Evolutionary conservation across 2,113 vertebrate species (phyloP).

Genomic region (Campylorhamphus procurvoides): DNA sequence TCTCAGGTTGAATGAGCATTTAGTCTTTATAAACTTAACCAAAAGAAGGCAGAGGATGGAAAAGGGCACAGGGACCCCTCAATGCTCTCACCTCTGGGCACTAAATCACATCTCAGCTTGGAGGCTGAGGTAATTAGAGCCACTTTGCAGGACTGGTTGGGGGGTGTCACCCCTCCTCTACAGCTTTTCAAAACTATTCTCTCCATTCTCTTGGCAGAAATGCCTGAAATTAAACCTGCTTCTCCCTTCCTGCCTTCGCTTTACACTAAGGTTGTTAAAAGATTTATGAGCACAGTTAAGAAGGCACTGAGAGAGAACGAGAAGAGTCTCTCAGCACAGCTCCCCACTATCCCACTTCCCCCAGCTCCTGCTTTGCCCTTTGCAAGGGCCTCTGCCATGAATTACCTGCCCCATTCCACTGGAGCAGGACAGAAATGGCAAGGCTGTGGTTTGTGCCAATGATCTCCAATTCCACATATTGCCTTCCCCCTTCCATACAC

Average conservation of each 20-base stretch:
- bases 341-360: not conserved
- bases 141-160: not conserved
- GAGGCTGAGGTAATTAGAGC: not conserved
- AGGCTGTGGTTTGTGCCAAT: not conserved
- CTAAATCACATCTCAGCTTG: not conserved
- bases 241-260: not conserved
- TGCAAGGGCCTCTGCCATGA: not conserved
- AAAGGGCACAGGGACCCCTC: not conserved
- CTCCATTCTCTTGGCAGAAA: not conserved
- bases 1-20: fast-evolving
- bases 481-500: no score
- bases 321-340: not conserved
- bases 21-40: not conserved
- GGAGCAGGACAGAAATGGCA: not conserved
- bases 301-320: not conserved
- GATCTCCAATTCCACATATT: not conserved
- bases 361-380: not conserved
- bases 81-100: no score
- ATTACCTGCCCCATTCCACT: not conserved
- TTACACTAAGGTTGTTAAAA: not conserved
- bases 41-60: not conserved
- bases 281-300: not conserved
- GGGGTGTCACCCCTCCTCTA: not conserved
- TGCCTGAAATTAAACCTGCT: not conserved
- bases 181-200: not conserved